Evolutionary conservation across 2,888 invertebrate genomes (phyloP).

Genomic region (Drosophila tripunctata): DNA sequence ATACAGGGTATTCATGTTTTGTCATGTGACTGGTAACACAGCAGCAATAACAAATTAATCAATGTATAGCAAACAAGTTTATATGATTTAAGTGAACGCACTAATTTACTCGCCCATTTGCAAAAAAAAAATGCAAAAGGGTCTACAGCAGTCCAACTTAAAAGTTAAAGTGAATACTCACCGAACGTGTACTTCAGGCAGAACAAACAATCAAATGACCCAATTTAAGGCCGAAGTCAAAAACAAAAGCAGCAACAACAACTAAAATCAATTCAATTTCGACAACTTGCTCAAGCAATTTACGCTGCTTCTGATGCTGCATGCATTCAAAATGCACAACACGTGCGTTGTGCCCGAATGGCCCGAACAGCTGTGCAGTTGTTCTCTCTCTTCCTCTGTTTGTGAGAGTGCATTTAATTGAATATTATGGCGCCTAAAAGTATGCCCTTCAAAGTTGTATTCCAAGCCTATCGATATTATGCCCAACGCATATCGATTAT

Average conservation of each 20-base stretch:
- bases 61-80: too few relatives aligned
- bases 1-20: neutral
- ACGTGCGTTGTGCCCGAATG: conserved; percentile 20
- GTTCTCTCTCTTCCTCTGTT: too few relatives aligned
- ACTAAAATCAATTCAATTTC: conserved; percentile 60
- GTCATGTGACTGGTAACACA: conserved; percentile 19
- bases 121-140: conserved; percentile 2
- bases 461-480: conserved; percentile 12
- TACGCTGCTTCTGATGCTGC: conserved; percentile 42
- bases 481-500: neutral
- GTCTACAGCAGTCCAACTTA: conserved; percentile 6
- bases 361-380: conserved; percentile 21
- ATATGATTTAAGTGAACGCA: too few relatives aligned
- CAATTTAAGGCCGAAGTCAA: conserved; percentile 41
- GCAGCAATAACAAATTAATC: neutral
- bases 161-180: too few relatives aligned
- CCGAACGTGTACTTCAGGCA: conserved; percentile 10
- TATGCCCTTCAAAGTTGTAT: conserved; percentile 1
- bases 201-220: conserved; percentile 56
- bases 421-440: conserved; percentile 2
- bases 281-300: conserved; percentile 24
- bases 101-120: too few relatives aligned
- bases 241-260: conserved; percentile 32
- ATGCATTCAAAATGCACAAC: conserved; percentile 39
- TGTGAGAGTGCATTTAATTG: neutral